phyloP scores from a whole-genome alignment of 2,113 vertebrate species.

The Cynopterus brachyotis region DNA sequence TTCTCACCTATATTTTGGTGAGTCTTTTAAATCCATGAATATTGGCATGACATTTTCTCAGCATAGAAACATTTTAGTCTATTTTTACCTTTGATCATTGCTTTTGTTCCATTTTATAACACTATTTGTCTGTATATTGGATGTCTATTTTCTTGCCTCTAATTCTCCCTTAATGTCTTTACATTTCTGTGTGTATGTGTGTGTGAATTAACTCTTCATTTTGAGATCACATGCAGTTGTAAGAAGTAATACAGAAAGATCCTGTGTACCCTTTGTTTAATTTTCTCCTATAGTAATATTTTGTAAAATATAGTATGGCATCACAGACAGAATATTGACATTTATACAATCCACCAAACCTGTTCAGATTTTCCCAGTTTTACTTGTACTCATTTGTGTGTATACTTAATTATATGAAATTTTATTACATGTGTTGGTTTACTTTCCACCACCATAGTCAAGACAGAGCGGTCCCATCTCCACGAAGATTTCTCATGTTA shows the following conservation, averaged over 20 bases:
- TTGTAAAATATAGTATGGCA: background rate
- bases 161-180: background rate
- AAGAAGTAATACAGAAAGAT: background rate
- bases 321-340: background rate
- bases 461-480: background rate
- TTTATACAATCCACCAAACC: background rate
- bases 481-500: background rate
- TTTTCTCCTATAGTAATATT: background rate
- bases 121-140: background rate
- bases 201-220: conserved; percentile 11
- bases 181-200: background rate
- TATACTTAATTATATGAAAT: background rate
- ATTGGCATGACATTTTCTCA: background rate
- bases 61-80: conserved; percentile 29
- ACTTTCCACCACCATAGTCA: background rate
- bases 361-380: background rate
- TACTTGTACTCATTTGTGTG: background rate
- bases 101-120: conserved; percentile 1
- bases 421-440: background rate
- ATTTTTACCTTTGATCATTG: conserved; percentile 28
- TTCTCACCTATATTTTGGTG: background rate
- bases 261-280: background rate
- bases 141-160: background rate
- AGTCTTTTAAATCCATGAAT: conserved; percentile 37
- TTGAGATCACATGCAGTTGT: background rate